Conservation (phyloP, 2,888 invertebrate species). For the Dolomedes plantarius region DNA sequence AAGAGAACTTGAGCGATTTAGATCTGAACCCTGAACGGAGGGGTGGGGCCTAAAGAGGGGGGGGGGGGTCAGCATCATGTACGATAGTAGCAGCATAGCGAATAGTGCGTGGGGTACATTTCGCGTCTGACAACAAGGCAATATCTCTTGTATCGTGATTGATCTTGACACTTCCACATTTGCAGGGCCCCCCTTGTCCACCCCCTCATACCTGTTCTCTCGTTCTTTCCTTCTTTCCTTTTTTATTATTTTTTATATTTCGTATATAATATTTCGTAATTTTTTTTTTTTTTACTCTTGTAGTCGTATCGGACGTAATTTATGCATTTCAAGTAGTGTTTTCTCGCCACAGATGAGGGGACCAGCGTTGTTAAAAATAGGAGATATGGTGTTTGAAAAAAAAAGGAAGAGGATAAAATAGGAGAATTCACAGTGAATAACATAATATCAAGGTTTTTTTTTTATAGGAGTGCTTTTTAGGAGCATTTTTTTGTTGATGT, state of each 20-base stretch:
- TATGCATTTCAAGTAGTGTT: constrained; percentile 1
- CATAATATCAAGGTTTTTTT: too few species aligned
- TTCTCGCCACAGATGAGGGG: too few species aligned
- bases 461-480: too few species aligned
- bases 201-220: neutral
- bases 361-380: too few species aligned
- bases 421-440: too few species aligned
- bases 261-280: neutral
- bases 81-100: constrained; percentile 32
- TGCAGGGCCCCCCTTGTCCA: neutral
- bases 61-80: neutral
- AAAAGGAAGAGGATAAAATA: too few species aligned
- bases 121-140: constrained; percentile 42
- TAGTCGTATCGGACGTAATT: neutral
- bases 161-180: constrained; percentile 41
- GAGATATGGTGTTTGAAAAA: too few species aligned
- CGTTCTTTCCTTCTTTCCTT: neutral
- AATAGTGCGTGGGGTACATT: constrained; percentile 54
- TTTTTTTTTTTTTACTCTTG: neutral
- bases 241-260: neutral
- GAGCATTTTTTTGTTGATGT: too few species aligned
- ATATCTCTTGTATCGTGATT: constrained; percentile 61
- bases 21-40: constrained; percentile 12
- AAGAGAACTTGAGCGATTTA: constrained; percentile 9
- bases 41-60: neutral